These are phyloP conservation scores for Henricia sp. DNA, from an alignment of 53 echinoderm and acorn worm species.

Conservation along the genomic window DNA sequence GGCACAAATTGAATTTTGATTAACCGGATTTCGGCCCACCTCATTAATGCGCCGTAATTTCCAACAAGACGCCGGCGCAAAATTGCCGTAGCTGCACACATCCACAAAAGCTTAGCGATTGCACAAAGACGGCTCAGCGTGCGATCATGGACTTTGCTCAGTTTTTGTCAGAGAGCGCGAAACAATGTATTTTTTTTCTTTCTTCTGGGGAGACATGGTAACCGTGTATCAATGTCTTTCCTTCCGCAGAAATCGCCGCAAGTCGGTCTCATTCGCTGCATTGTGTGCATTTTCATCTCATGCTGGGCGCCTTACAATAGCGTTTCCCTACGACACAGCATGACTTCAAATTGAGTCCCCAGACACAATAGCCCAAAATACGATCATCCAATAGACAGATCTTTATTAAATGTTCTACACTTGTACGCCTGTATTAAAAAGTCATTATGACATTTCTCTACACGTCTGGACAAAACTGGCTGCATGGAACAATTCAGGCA, in stretches of 20 bases:
- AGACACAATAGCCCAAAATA: neutral
- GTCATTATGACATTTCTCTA: too few relatives aligned
- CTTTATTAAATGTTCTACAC: too few relatives aligned
- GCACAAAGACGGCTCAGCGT: conserved; percentile 35
- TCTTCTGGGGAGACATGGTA: neutral
- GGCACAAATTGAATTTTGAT: conserved; percentile 50
- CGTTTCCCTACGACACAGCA: neutral
- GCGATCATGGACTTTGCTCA: neutral
- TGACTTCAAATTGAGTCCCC: neutral
- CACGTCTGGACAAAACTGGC: too few relatives aligned
- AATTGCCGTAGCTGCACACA: neutral
- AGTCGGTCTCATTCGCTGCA: conserved; percentile 15
- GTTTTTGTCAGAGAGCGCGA: neutral
- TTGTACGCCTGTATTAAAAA: too few relatives aligned
- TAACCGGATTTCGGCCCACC: neutral
- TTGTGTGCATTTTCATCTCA: neutral
- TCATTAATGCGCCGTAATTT: neutral
- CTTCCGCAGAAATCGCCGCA: neutral
- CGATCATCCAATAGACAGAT: too few relatives aligned
- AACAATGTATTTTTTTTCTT: too few relatives aligned
- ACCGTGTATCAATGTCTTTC: neutral
- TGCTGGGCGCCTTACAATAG: neutral
- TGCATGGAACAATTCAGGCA: too few relatives aligned
- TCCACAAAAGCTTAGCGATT: neutral
- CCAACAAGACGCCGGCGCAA: neutral